A percentile compares a stretch with the other conserved stretches of the same genome.
Evolutionary conservation across 2,113 vertebrate species (phyloP).

Genomic region (Accipiter cooperii): DNA sequence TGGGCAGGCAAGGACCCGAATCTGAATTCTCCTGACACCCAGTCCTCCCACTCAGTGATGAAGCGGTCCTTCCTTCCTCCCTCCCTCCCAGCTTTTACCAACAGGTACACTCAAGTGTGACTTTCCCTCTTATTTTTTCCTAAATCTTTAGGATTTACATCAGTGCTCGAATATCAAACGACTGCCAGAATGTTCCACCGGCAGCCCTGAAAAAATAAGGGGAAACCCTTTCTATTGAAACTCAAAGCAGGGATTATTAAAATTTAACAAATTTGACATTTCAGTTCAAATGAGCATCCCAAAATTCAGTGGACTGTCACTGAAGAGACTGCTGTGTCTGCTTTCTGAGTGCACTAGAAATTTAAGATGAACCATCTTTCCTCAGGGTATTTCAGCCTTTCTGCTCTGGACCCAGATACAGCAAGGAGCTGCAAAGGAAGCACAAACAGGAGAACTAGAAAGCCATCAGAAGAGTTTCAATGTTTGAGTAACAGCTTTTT

Average conservation of each 20-base stretch:
- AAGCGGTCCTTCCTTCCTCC: neutral
- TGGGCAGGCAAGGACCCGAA: neutral
- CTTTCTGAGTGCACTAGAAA: neutral
- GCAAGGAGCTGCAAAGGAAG: neutral
- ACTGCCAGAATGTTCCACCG: neutral
- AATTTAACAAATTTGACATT: neutral
- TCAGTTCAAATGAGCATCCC: neutral
- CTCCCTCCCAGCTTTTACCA: neutral
- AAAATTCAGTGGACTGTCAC: neutral
- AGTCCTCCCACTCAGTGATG: neutral
- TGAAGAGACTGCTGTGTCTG: neutral
- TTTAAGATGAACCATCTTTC: neutral
- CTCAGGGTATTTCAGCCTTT: neutral
- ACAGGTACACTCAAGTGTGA: fast-evolving
- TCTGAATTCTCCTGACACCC: neutral
- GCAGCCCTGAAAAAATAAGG: neutral
- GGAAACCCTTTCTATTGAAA: neutral
- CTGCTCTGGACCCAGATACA: neutral
- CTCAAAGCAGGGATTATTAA: neutral
- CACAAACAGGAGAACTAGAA: neutral
- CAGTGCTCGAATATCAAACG: neutral
- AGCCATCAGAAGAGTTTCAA: neutral
- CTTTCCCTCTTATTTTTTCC: neutral
- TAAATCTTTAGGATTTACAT: neutral
- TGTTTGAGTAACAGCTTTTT: neutral